Evolutionary conservation across 2,797 vertebrate species (phyloP).

Genomic region (Anas acuta): DNA sequence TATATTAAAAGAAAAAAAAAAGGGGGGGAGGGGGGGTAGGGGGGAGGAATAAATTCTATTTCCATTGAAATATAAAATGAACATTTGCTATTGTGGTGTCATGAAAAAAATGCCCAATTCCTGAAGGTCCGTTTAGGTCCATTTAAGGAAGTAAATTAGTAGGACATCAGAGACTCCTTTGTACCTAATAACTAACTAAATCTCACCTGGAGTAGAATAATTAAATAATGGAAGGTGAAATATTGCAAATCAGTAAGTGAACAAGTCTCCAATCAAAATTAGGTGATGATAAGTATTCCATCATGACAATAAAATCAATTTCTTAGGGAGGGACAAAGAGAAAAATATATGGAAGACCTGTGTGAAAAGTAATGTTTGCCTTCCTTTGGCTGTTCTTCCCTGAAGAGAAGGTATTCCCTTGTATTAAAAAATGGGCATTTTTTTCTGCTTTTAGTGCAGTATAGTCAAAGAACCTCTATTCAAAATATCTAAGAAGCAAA

Average conservation of each 20-base stretch:
- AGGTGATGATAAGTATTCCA: background rate
- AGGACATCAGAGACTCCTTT: background rate
- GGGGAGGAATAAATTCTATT: background rate
- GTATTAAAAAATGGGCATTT: background rate
- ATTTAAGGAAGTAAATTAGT: background rate
- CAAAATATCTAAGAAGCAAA: background rate
- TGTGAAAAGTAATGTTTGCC: background rate
- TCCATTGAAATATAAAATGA: background rate
- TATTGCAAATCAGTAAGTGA: background rate
- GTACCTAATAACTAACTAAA: background rate
- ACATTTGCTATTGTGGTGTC: background rate
- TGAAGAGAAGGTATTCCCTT: background rate
- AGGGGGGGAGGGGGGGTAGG: no score
- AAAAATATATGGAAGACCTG: background rate
- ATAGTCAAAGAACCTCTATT: background rate
- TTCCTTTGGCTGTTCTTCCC: background rate
- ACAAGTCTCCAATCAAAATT: background rate
- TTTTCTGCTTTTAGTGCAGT: background rate
- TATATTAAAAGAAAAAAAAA: background rate
- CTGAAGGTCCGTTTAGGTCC: background rate
- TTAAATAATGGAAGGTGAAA: background rate
- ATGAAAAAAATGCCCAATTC: background rate
- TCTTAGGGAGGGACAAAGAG: background rate
- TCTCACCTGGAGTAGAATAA: background rate
- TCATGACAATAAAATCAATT: background rate